A percentile compares a stretch with the other conserved stretches of the same genome.
Conservation (phyloP, 2,113 vertebrate genomes). For the Phylloscopus trochiloides region DNA sequence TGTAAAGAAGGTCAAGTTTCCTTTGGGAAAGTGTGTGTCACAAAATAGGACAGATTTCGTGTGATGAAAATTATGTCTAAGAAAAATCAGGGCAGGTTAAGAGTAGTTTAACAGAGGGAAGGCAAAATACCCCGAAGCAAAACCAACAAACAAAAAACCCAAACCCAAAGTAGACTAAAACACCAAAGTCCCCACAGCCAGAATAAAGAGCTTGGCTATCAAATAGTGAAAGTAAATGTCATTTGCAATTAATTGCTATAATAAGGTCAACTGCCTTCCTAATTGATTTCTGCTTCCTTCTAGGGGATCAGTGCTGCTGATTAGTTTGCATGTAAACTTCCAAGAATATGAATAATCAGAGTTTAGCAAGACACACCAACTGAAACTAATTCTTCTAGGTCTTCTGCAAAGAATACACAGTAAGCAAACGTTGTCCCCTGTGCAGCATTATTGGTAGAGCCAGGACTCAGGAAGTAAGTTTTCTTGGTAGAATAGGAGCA, state of each 20-base stretch:
- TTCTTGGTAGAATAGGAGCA: background rate
- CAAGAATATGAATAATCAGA: background rate
- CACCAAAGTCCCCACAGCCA: background rate
- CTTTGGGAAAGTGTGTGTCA: constrained; percentile 65
- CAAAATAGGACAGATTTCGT: background rate
- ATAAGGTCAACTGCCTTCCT: background rate
- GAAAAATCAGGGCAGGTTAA: constrained; percentile 52
- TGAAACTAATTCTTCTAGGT: background rate
- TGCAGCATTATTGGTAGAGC: background rate
- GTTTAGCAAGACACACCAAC: background rate
- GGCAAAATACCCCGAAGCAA: background rate
- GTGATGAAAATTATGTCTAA: constrained; percentile 30
- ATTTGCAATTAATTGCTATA: constrained; percentile 16
- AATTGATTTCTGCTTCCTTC: constrained; percentile 16
- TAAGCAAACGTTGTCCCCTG: background rate
- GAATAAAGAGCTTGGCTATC: background rate
- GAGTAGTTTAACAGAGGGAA: background rate
- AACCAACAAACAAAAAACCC: background rate
- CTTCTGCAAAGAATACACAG: background rate
- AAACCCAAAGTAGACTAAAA: background rate
- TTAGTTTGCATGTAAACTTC: background rate
- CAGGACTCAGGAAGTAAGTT: background rate
- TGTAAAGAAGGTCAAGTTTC: constrained; percentile 62
- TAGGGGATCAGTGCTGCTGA: background rate
- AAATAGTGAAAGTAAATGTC: background rate